Evolutionary conservation across 2,888 invertebrate species (phyloP), one percentile per base, ranked within the genome.

Genomic region (Stegophylla sp.): DNA sequence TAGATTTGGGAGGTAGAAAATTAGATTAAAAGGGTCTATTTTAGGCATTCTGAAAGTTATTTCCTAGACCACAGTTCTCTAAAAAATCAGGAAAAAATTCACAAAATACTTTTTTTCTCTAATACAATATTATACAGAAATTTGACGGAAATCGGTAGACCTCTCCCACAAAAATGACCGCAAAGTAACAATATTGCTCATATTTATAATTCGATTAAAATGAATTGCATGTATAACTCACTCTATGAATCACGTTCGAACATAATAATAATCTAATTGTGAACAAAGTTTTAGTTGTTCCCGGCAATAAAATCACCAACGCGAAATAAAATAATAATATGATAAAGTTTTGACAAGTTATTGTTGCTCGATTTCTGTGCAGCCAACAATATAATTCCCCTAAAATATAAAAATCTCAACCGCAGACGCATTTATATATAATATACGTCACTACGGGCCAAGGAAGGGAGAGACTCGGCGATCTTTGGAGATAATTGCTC

Each of bases 341-440:
- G 23, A 79, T 79, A 59, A 61, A 79, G 71, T 79, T 79, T 67
- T 41, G 69, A 59, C 61, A 71, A 63, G 79, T 79, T 71, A n/a
- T n/a, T n/a, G n/a, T n/a, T 61, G 7, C 12, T 41, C 48, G 43
- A 79, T 79, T 75, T 71, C 71, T 1, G n/a, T 17, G 17, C 59
- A 41, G 26, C 15, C 56, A 59, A 66, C 56, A 67, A 56, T 76
- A 66, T 76, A 43, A n/a, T 45, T 51, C 48, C 67, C 56, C 45
- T 17, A 45, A 67, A 76, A 61, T 79, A 79, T 69, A 71, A 79
- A 69, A 79, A 79, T 61, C 71, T 71, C 28, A 61, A 79, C 48
- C 79, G 12, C 61, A 71, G 79, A 79, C 48, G 20, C n/a, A n/a
- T n/a, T n/a, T 17, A 10, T 12, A 34, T n/a, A 63, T 20, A 28